Conservation (phyloP, 2,113 vertebrate species). For the Cepphus grylle region DNA sequence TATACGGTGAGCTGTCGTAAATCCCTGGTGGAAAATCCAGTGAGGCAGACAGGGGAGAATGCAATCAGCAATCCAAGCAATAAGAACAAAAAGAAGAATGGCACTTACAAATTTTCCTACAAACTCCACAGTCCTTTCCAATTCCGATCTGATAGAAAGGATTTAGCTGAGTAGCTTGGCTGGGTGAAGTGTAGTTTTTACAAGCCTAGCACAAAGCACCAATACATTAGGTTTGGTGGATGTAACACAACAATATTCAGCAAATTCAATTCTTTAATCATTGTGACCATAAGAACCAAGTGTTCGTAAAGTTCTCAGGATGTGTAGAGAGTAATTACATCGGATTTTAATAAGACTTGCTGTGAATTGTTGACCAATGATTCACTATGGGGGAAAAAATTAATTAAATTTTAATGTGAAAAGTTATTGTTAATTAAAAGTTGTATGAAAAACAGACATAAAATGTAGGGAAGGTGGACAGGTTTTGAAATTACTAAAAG, state of each 20-base stretch:
- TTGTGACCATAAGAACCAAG: constrained; percentile 48
- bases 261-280: constrained; percentile 61
- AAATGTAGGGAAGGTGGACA: not conserved
- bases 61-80: constrained; percentile 32
- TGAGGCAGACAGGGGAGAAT: constrained; percentile 31
- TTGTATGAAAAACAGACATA: constrained; percentile 31
- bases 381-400: constrained; percentile 11
- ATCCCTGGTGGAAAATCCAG: constrained; percentile 44
- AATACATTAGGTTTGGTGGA: constrained; percentile 28
- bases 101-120: constrained; percentile 43
- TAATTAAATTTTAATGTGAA: constrained; percentile 61
- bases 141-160: constrained; percentile 55
- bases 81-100: constrained; percentile 56
- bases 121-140: constrained; percentile 51
- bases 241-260: constrained; percentile 30
- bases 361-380: constrained; percentile 63
- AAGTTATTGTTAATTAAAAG: constrained; percentile 59
- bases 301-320: constrained; percentile 46
- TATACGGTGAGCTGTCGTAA: constrained; percentile 21
- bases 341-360: constrained; percentile 51
- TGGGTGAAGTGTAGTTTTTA: constrained; percentile 12
- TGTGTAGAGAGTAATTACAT: constrained; percentile 36
- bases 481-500: not conserved
- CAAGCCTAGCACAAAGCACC: constrained; percentile 25
- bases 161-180: constrained; percentile 52